phyloP scores from a whole-genome alignment of 2,888 invertebrate genomes.

The Meandrusa payeni region DNA sequence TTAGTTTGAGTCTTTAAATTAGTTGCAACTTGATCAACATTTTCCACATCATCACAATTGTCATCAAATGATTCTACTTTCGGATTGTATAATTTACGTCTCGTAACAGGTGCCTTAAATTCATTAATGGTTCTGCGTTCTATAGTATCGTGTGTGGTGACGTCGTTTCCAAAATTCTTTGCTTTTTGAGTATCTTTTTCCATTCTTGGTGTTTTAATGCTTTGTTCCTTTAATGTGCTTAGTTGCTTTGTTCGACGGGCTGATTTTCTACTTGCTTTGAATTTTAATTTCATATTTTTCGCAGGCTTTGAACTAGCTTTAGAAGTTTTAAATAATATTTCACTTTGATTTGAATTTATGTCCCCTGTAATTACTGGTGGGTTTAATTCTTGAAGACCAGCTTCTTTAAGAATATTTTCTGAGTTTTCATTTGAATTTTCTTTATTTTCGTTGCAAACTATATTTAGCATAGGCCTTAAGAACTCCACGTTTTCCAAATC shows the following conservation, averaged over 20 bases:
- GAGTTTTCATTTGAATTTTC: no score
- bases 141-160: slow-evolving; percentile 1
- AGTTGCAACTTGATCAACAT: slow-evolving; percentile 22
- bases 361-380: neutral
- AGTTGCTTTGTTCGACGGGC: slow-evolving; percentile 23
- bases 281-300: slow-evolving; percentile 28
- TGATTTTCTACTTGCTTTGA: slow-evolving; percentile 17
- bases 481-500: slow-evolving; percentile 52
- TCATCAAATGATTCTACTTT: slow-evolving; percentile 43
- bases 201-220: slow-evolving; percentile 15
- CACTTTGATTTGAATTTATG: neutral
- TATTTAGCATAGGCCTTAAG: slow-evolving; percentile 52
- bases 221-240: slow-evolving; percentile 37
- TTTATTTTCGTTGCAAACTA: slow-evolving; percentile 53
- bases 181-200: neutral
- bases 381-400: slow-evolving; percentile 3
- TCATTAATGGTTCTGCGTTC: slow-evolving; percentile 12
- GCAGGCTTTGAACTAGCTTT: slow-evolving; percentile 25
- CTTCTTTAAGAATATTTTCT: slow-evolving; percentile 5
- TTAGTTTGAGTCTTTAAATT: slow-evolving; percentile 30
- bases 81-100: slow-evolving; percentile 65
- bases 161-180: slow-evolving; percentile 25
- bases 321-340: slow-evolving; percentile 11
- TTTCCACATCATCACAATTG: slow-evolving; percentile 30
- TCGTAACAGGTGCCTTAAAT: slow-evolving; percentile 30